These are phyloP conservation scores for Oreochromis niloticus DNA, from an alignment of 2,113 vertebrate species.

Conservation along the genomic window DNA sequence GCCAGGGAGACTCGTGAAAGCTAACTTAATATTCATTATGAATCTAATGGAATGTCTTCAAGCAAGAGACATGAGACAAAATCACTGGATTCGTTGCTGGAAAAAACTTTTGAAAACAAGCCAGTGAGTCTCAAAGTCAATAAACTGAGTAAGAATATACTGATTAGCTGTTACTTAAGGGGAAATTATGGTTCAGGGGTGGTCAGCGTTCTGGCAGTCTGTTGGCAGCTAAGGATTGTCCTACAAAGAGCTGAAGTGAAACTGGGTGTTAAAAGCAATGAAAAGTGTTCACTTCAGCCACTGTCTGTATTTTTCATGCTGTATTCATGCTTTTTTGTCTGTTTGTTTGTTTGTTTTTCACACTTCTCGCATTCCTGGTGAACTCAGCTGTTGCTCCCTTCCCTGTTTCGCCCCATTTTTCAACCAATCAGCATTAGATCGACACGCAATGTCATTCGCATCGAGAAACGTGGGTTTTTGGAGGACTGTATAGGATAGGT, in stretches of 20 bases:
- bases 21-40: not conserved
- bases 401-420: not conserved
- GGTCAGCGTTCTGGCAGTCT: not conserved
- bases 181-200: not conserved
- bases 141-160: not conserved
- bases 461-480: accelerated
- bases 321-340: not conserved
- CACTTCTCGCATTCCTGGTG: not conserved
- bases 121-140: not conserved
- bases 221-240: not conserved
- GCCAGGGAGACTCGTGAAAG: not conserved
- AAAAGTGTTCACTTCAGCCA: not conserved
- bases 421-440: not conserved
- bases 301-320: not conserved
- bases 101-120: not conserved
- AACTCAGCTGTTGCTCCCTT: not conserved
- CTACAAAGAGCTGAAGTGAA: accelerated
- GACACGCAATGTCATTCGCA: accelerated
- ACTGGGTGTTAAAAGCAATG: not conserved
- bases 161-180: not conserved
- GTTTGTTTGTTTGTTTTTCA: not conserved
- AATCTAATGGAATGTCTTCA: not conserved
- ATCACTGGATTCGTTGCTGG: not conserved
- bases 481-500: not conserved
- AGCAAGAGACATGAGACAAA: accelerated